Evolutionary conservation across 2,888 invertebrate species (phyloP), one percentile per base, ranked within the genome.

Genomic region (Eudasyphora cyanicolor): DNA sequence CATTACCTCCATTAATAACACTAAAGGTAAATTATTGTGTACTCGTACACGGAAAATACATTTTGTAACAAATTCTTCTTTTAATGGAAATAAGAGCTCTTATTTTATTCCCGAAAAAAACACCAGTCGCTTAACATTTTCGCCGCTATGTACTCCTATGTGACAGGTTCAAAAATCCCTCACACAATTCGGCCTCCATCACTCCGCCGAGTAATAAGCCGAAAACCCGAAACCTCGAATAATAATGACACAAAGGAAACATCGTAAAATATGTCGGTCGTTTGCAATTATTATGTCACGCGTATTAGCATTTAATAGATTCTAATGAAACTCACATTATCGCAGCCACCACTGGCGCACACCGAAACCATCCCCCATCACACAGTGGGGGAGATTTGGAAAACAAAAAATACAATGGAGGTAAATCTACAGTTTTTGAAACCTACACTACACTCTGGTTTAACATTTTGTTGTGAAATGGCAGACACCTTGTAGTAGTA

Each of bases 201-300:
- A 29, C 27, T 29, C 1, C 12, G 24, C 12, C 4, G 5, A 32
- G 32, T 62, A 17, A 62, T 38, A 24, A 67, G 24, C 38, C 3
- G 35, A 38, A 38, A 24, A 24, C 6, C 42, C 21, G 19, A 64
- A 42, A 67, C 38, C 67, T 12, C 21, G 19, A 81, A 84, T 79
- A 84, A 78, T 75, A 84, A 84, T 81, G 77, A 78, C 75, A 83
- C 69, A 64, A 76, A 74, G 79, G 67, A 83, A 79, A 83, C 80
- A 84, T 81, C 57, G 73, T 81, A 69, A 81, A 81, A 81, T 81
- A 70, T 60, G 73, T 81, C 51, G 77, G 32, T 67, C 29, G 51
- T 32, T 32, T 51, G 45, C 76, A 76, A 81, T 81, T 81, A 79
- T 84, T 67, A 35, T 42, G 67, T 67, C 42, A 67, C 67, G 67